phyloP scores from a whole-genome alignment of 2,888 invertebrate species.

The Halictus ligatus region DNA sequence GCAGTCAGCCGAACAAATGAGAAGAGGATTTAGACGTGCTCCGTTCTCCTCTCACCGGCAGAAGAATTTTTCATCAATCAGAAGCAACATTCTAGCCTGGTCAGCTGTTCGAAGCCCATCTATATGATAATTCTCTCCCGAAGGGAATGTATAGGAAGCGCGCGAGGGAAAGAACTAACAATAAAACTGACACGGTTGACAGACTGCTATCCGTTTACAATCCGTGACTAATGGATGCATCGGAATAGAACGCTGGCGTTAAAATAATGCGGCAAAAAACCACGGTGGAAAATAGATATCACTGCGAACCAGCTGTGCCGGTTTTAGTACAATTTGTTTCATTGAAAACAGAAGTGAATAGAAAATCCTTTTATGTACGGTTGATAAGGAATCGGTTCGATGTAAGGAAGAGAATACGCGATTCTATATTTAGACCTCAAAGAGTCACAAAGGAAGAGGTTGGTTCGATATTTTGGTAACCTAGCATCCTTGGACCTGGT shows the following conservation, averaged over 20 bases:
- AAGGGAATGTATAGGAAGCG: not conserved
- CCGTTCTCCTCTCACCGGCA: not conserved
- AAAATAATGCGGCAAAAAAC: not conserved
- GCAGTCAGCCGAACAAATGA: not conserved
- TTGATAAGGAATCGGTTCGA: not conserved
- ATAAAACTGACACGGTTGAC: conserved; percentile 3
- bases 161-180: not conserved
- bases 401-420: no score
- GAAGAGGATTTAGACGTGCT: not conserved
- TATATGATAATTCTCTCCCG: conserved; percentile 16
- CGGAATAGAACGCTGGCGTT: not conserved
- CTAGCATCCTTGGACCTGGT: not conserved
- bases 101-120: conserved; percentile 11
- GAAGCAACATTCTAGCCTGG: not conserved
- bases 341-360: not conserved
- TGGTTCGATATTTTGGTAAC: no score
- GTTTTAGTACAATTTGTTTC: not conserved
- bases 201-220: not conserved
- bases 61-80: not conserved
- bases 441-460: not conserved
- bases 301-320: not conserved
- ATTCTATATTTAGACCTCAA: not conserved
- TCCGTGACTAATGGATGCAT: not conserved
- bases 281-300: not conserved
- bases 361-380: not conserved